Conservation (phyloP, 1,140 invertebrate genomes). For the Papilio glaucus region DNA sequence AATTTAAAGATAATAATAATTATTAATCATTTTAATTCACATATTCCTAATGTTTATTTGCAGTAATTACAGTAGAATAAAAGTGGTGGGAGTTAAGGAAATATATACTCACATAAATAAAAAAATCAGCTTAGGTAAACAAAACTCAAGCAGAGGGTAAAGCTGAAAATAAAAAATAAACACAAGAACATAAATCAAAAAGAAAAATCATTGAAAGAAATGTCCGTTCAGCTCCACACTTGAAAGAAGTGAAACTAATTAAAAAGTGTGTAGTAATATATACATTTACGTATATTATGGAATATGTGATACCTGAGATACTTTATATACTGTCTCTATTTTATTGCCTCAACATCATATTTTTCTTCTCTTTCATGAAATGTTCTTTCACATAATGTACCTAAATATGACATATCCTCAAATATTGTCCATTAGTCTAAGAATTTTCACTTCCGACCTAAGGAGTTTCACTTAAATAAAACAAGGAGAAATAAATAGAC, state of each 20-base stretch:
- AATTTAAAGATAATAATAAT: too few species aligned
- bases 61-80: too few species aligned
- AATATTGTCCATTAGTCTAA: neutral
- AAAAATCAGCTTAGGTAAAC: too few species aligned
- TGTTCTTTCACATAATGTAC: too few species aligned
- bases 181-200: neutral
- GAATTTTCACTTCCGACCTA: neutral
- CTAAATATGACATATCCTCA: neutral
- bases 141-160: too few species aligned
- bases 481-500: neutral
- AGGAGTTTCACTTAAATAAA: neutral
- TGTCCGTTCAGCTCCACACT: neutral
- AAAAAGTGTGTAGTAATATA: too few species aligned
- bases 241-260: neutral
- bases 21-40: too few species aligned
- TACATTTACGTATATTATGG: too few species aligned
- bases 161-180: constrained; percentile 27
- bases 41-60: too few species aligned
- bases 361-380: neutral
- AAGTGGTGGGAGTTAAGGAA: too few species aligned
- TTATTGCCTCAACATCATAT: neutral
- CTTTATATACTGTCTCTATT: neutral
- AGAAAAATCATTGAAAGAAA: neutral
- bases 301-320: neutral
- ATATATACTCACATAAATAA: too few species aligned